A percentile compares a stretch with the other conserved stretches of the same genome.
Evolutionary conservation across 2,113 vertebrate species (phyloP).

Genomic region (Sinocyclocheilus grahami): DNA sequence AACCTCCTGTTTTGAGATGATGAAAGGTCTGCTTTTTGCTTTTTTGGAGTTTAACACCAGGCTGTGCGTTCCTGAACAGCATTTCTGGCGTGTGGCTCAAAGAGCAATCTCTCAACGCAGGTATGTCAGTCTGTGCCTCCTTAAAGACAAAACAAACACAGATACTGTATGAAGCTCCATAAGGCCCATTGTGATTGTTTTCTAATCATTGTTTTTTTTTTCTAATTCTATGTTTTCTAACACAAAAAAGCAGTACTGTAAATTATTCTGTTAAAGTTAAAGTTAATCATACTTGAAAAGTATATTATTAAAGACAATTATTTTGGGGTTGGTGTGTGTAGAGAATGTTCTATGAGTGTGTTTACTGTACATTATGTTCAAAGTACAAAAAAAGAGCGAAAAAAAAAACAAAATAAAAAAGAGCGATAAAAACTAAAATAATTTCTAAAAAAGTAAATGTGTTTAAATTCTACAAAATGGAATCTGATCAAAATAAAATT

Average conservation of each 20-base stretch:
- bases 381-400: no score
- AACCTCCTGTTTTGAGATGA: constrained; percentile 11
- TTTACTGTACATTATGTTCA: neutral
- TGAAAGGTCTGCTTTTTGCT: constrained; percentile 19
- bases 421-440: no score
- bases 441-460: neutral
- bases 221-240: constrained; percentile 3
- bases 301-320: neutral
- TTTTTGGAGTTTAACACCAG: constrained; percentile 24
- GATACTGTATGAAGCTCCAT: neutral
- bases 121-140: neutral
- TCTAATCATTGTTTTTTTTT: neutral
- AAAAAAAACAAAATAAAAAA: no score
- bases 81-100: constrained; percentile 29
- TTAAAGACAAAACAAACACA: constrained; percentile 20
- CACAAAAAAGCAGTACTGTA: neutral
- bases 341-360: neutral
- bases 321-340: neutral
- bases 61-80: neutral
- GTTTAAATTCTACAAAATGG: no score
- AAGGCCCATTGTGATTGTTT: neutral
- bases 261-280: neutral
- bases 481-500: no score
- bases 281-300: neutral
- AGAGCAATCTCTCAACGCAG: constrained; percentile 27